Conservation (phyloP, 2,888 invertebrate species). For the Cryptus viduatorius region DNA sequence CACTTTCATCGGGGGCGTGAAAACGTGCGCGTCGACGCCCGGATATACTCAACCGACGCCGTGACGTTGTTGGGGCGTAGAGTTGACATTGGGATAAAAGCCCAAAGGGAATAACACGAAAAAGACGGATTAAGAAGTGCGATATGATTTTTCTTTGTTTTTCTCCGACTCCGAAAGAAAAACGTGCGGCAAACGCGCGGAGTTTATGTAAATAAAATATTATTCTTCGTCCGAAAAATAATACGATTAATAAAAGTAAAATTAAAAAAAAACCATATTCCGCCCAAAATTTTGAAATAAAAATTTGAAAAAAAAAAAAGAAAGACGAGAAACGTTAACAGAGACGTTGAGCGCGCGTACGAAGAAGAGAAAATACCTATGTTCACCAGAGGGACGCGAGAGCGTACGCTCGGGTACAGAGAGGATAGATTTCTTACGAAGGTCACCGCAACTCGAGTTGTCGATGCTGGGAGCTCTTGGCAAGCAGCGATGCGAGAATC, state of each 20-base stretch:
- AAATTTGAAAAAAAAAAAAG: neutral
- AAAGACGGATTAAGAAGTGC: slow-evolving; percentile 46
- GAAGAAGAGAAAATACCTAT: slow-evolving; percentile 31
- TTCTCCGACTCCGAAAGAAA: no score
- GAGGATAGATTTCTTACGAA: slow-evolving; percentile 60
- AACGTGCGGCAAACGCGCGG: no score
- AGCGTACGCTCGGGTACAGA: slow-evolving; percentile 33
- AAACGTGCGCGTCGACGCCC: slow-evolving; percentile 56
- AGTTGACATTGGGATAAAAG: slow-evolving; percentile 43
- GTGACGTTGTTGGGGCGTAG: slow-evolving; percentile 25
- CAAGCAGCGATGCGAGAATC: slow-evolving; percentile 51
- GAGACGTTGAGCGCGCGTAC: slow-evolving; percentile 34
- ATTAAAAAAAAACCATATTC: neutral
- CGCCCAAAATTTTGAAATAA: neutral
- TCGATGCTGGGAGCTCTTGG: slow-evolving; percentile 44
- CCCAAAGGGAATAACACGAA: slow-evolving; percentile 46
- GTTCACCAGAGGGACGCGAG: slow-evolving; percentile 17
- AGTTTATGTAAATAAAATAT: no score
- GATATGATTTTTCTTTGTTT: slow-evolving; percentile 22
- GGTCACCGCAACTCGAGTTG: slow-evolving; percentile 52
- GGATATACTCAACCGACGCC: slow-evolving; percentile 42
- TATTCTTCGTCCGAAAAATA: no score
- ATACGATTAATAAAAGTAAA: no score
- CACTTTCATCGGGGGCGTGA: slow-evolving; percentile 48
- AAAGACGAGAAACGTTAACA: neutral